phyloP scores from a whole-genome alignment of 2,888 invertebrate genomes.

The Lasioglossum vierecki region DNA sequence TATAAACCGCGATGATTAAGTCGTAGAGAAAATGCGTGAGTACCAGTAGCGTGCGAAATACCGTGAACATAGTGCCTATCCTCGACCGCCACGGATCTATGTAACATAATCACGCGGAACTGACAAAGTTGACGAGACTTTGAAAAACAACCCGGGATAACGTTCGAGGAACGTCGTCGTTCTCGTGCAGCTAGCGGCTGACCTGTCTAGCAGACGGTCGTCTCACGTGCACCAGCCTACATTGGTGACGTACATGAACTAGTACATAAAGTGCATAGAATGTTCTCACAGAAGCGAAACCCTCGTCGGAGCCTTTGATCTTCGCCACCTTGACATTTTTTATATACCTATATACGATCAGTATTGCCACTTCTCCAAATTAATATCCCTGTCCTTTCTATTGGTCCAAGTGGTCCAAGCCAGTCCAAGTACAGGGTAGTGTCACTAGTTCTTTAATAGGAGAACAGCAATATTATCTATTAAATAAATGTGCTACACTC shows the following conservation, averaged over 20 bases:
- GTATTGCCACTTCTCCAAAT: not conserved
- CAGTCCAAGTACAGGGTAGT: too few species aligned
- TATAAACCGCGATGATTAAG: conserved; percentile 41
- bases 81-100: conserved; percentile 38
- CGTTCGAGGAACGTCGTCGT: conserved; percentile 39
- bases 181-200: conserved; percentile 31
- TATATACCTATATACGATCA: not conserved
- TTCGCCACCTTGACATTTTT: not conserved
- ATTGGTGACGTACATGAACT: conserved; percentile 15
- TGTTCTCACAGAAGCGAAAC: not conserved
- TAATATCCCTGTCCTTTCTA: not conserved
- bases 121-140: not conserved
- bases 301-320: not conserved
- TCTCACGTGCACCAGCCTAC: conserved; percentile 53
- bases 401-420: not conserved
- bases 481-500: too few species aligned
- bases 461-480: too few species aligned
- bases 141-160: conserved; percentile 42
- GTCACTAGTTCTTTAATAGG: too few species aligned
- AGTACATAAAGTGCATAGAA: not conserved
- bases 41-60: conserved; percentile 65
- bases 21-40: conserved; percentile 64
- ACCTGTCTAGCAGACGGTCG: conserved; percentile 55
- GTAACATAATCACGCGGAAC: conserved; percentile 62
- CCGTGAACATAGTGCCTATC: conserved; percentile 64